A percentile compares a stretch with the other conserved stretches of the same genome.
Conservation (phyloP, 2,113 vertebrate genomes). For the Acrocephalus kingi region DNA sequence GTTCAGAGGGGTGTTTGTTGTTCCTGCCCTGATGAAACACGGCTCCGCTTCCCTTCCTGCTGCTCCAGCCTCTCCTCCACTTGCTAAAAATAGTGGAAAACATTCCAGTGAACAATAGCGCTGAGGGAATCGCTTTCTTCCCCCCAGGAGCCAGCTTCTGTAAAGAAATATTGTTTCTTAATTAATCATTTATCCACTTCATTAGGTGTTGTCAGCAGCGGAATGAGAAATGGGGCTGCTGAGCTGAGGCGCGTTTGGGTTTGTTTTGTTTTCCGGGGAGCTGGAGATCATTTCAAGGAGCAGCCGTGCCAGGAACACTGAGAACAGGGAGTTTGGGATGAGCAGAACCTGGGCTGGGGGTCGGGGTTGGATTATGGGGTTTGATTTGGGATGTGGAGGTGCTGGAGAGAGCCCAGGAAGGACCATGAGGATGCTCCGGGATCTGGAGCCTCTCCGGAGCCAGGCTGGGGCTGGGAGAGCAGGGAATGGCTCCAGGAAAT, state of each 20-base stretch:
- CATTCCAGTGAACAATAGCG: not conserved
- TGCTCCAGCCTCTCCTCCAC: not conserved
- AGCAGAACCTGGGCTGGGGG: not conserved
- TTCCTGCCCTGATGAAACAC: not conserved
- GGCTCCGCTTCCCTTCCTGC: not conserved
- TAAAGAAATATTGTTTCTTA: slow-evolving; percentile 45
- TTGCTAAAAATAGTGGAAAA: not conserved
- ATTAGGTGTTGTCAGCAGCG: slow-evolving; percentile 4
- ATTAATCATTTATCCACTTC: slow-evolving; percentile 61
- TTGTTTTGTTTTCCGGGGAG: not conserved
- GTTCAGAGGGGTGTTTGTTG: not conserved
- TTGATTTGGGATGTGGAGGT: not conserved
- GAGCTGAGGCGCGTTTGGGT: not conserved
- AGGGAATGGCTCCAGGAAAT: not conserved
- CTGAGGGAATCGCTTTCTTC: not conserved
- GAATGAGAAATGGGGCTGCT: not conserved
- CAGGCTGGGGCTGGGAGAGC: not conserved
- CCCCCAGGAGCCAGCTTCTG: not conserved
- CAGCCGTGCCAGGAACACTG: rapidly evolving
- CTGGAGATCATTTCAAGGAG: not conserved
- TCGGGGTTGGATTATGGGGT: not conserved
- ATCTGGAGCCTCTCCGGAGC: not conserved
- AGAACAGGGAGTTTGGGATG: not conserved
- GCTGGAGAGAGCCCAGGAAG: not conserved
- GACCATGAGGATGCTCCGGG: not conserved